These are phyloP conservation scores for Oscarella lobularis DNA, from an alignment of 37 sponge, comb jelly and placozoan genomes.

Conservation along the genomic window DNA sequence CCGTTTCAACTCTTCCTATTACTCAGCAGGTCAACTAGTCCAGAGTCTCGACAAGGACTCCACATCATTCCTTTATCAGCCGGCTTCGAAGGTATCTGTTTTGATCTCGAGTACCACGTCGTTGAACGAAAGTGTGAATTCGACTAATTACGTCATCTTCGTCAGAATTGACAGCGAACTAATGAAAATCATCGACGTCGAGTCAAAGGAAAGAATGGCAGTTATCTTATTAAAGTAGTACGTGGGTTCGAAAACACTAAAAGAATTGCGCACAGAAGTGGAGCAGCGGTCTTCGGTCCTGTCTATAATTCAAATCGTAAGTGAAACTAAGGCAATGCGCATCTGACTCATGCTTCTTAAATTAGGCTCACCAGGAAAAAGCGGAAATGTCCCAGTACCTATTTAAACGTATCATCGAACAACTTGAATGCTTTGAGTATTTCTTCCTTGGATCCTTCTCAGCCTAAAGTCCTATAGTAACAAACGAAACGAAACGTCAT, in stretches of 20 bases:
- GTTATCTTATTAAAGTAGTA: background rate
- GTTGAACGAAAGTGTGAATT: too few relatives aligned
- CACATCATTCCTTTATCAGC: too few relatives aligned
- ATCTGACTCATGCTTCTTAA: too few relatives aligned
- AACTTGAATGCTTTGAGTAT: constrained; percentile 91
- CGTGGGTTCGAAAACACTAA: background rate
- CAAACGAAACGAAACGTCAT: background rate
- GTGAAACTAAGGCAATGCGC: too few relatives aligned
- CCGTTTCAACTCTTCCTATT: too few relatives aligned
- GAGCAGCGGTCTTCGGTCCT: background rate
- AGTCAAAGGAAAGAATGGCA: background rate
- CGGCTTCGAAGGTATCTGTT: too few relatives aligned
- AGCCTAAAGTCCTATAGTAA: constrained; percentile 24
- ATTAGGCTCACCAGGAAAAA: too few relatives aligned
- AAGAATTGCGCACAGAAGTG: background rate
- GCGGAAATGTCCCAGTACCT: too few relatives aligned
- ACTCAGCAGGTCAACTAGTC: too few relatives aligned
- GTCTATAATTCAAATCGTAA: too few relatives aligned
- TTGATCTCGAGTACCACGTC: too few relatives aligned
- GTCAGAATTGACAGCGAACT: background rate
- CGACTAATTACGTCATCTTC: background rate
- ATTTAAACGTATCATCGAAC: constrained; percentile 73
- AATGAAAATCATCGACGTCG: background rate
- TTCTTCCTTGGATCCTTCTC: constrained; percentile 98
- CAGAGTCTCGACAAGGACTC: too few relatives aligned